A percentile compares a stretch with the other conserved stretches of the same genome.
Conservation (phyloP, 2,797 vertebrate species). For the Tolypeutes matacus region DNA sequence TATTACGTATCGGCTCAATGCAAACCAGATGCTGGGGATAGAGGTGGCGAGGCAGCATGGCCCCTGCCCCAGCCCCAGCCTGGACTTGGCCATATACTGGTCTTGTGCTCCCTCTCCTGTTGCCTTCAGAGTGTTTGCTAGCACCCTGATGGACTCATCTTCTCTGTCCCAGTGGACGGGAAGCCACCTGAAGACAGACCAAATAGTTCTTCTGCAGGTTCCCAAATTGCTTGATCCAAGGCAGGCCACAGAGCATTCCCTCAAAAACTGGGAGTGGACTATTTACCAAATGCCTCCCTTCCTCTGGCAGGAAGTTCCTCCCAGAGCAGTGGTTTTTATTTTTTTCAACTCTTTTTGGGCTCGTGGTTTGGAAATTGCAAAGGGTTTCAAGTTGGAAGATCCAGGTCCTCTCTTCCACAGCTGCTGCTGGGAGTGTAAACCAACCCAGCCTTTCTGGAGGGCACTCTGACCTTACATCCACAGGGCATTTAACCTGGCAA, state of each 20-base stretch:
- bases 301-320: conserved; percentile 79
- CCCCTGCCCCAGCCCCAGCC: background rate
- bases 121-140: background rate
- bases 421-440: conserved; percentile 50
- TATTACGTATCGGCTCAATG: background rate
- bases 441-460: conserved; percentile 59
- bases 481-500: conserved; percentile 54
- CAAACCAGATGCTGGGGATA: background rate
- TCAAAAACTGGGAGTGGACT: conserved; percentile 75
- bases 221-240: background rate
- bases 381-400: conserved; percentile 68
- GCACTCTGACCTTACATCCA: conserved; percentile 19
- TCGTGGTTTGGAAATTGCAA: conserved; percentile 75
- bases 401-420: conserved; percentile 10
- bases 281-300: conserved; percentile 78
- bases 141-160: background rate
- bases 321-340: conserved; percentile 54
- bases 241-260: conserved; percentile 44
- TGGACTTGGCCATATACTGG: background rate
- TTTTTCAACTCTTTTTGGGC: conserved; percentile 69
- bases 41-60: background rate
- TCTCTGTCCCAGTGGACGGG: background rate
- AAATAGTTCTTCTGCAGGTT: background rate
- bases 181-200: background rate
- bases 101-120: background rate